Conservation (phyloP, 2,113 vertebrate species). For the Cephalopholis sonnerati region DNA sequence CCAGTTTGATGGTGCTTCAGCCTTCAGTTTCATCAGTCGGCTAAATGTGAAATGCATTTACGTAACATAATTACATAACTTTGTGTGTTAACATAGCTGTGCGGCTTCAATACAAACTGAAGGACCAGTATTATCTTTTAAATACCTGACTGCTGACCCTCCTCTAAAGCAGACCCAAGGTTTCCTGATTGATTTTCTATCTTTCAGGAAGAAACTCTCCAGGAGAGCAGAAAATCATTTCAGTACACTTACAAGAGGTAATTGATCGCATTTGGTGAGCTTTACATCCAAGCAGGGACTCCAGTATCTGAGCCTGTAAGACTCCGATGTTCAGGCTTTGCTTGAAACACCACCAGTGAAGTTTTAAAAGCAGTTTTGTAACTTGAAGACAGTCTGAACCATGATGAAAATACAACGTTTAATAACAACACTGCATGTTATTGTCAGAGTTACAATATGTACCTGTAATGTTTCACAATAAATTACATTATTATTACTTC, state of each 20-base stretch:
- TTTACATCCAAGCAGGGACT: not conserved
- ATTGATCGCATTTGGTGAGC: not conserved
- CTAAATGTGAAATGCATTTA: constrained; percentile 4
- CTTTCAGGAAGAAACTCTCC: not conserved
- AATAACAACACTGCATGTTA: not conserved
- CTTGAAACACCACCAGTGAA: not conserved
- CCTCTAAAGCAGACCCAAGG: not conserved
- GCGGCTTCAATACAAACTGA: not conserved
- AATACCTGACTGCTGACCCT: not conserved
- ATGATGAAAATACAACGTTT: not conserved
- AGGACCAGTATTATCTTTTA: not conserved
- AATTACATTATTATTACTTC: no score
- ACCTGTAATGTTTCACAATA: no score
- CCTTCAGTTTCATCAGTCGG: not conserved
- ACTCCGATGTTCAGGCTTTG: not conserved
- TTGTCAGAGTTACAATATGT: no score
- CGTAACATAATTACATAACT: constrained; percentile 9
- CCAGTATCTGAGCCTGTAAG: not conserved
- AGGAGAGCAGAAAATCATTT: not conserved
- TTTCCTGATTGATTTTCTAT: not conserved
- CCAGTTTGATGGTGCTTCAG: constrained; percentile 16
- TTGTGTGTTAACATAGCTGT: not conserved
- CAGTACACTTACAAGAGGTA: not conserved
- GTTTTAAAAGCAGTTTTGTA: not conserved
- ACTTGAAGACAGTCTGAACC: not conserved